Conservation (phyloP, 2,888 invertebrate species). For the Formica aserva region DNA sequence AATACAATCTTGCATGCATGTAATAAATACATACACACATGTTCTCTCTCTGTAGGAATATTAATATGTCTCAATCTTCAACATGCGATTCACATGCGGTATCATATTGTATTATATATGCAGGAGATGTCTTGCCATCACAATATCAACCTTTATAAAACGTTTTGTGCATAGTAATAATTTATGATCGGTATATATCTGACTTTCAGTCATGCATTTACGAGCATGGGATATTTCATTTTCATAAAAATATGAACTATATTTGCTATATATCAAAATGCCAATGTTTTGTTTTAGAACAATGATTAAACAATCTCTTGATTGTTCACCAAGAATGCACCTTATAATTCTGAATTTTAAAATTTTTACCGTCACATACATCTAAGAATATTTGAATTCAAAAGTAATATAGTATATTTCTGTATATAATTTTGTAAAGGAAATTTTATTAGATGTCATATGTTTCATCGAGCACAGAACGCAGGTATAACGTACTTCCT, state of each 20-base stretch:
- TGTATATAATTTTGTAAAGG: background rate
- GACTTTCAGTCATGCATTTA: background rate
- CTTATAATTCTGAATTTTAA: background rate
- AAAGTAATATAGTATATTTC: conserved; percentile 17
- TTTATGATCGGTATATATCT: conserved; percentile 14
- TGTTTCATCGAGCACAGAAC: conserved; percentile 40
- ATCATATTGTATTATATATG: background rate
- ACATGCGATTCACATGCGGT: background rate
- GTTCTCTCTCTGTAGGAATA: background rate
- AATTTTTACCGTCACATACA: background rate
- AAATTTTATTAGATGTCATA: conserved; percentile 41
- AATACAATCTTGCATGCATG: conserved; percentile 42
- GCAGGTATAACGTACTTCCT: conserved; percentile 17
- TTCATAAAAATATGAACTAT: background rate
- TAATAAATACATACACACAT: background rate
- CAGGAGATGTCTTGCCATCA: background rate
- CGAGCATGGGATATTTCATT: background rate
- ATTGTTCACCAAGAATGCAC: background rate
- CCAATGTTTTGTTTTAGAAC: conserved; percentile 10
- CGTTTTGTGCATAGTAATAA: conserved; percentile 14
- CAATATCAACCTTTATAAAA: background rate
- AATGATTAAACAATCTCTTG: conserved; percentile 13
- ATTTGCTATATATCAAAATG: background rate
- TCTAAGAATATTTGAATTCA: background rate
- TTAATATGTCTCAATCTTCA: background rate